Evolutionary conservation across 2,113 vertebrate species (phyloP), one percentile per base, ranked within the genome.

Genomic region (Myotis yumanensis): DNA sequence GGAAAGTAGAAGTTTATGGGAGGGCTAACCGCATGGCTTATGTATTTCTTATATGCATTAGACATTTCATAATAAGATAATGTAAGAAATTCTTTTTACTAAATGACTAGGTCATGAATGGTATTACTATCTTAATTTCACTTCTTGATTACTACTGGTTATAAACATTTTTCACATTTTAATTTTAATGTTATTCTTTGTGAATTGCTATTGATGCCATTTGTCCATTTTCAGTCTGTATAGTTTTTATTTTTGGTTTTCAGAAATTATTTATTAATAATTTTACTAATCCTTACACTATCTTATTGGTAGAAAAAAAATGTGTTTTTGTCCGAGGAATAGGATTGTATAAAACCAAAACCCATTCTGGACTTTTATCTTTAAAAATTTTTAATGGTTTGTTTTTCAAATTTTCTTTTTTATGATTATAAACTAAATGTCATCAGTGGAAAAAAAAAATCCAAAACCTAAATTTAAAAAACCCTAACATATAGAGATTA

Each of bases 201-300:
- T 59, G 25, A 79, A 32, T 73, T 68, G 37, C 68, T 82, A 7
- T 37, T 54, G 30, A 75, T 85, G 25, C 3, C 59, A 16, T 72
- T 57, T 86, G 59, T 5, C 37, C 35, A 82, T 81, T 89, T 93
- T 86, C 30, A 43, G 18, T 89, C 23, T 85, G 8, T 91, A n/a
- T 79, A 32, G 5, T 73, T 59, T 6, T 62, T 76, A 22, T 68
- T 77, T 87, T 54, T 32, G 28, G 87, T 76, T 72, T 90, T 5
- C 59, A 79, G 62, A 91, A 91, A 89, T 43, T 66, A 28, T 11
- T 89, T 91, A 66, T 73, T 51, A 93, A 89, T 86, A 89, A 84
- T 75, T 81, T 62, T 32, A 35, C 52, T 76, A 85, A 3, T 23
- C 32, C 14, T 52, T 94, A 8, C 57, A 51, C 28, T 64, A 40